Conservation (phyloP, 1,140 invertebrate species). For the Drosophila truncata region DNA sequence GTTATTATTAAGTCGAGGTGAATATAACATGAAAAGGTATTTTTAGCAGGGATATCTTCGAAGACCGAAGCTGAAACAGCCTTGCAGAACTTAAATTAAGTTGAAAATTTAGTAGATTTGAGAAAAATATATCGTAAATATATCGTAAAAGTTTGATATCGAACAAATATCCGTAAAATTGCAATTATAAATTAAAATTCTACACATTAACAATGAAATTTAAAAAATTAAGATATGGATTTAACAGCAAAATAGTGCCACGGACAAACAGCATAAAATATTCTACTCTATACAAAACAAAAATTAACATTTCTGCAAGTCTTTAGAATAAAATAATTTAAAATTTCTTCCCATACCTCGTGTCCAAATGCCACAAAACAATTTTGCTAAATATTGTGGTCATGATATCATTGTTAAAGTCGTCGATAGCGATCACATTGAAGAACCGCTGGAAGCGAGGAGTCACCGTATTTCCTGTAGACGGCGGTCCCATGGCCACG, state of each 20-base stretch:
- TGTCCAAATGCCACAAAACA: constrained; percentile 97
- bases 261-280: not conserved
- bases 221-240: no score
- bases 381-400: constrained; percentile 95
- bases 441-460: constrained; percentile 96
- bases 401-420: constrained; percentile 95
- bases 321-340: not conserved
- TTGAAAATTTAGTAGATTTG: not conserved
- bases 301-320: not conserved
- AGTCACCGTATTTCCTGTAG: constrained; percentile 93
- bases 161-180: not conserved
- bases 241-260: no score
- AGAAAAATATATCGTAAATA: not conserved
- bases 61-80: not conserved
- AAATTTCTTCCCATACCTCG: constrained; percentile 86
- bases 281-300: not conserved
- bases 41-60: constrained; percentile 5
- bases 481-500: constrained; percentile 94
- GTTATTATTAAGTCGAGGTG: constrained; percentile 1
- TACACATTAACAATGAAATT: no score
- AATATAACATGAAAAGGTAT: not conserved
- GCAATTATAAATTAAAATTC: not conserved
- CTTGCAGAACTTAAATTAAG: not conserved
- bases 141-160: not conserved
- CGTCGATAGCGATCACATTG: constrained; percentile 94